Conservation (phyloP, 2,113 vertebrate species). For the Origma solitaria region DNA sequence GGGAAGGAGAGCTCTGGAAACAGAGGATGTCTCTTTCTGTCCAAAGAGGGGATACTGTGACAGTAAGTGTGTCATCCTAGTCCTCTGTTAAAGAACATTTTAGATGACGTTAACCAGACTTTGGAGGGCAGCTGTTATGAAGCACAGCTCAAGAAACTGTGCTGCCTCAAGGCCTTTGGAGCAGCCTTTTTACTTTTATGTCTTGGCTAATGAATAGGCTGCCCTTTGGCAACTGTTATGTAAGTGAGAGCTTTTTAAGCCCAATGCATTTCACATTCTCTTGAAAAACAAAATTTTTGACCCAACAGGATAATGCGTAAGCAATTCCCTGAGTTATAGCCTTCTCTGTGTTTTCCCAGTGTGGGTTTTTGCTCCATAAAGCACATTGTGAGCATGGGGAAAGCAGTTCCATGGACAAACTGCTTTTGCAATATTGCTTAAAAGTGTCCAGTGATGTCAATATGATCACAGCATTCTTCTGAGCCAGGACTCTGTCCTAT, state of each 20-base stretch:
- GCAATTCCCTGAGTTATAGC: not conserved
- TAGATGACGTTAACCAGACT: conserved; percentile 28
- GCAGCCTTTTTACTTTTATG: conserved; percentile 43
- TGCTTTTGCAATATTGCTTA: not conserved
- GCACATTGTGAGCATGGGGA: not conserved
- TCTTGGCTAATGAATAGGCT: conserved; percentile 23
- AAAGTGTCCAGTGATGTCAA: not conserved
- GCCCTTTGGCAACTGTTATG: conserved; percentile 42
- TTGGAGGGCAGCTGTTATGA: conserved; percentile 33
- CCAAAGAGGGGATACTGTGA: not conserved
- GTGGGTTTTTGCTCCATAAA: not conserved
- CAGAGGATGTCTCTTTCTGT: not conserved
- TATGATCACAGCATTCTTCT: not conserved
- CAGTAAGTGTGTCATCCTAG: not conserved
- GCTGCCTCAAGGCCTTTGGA: conserved; percentile 20
- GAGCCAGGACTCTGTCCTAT: not conserved
- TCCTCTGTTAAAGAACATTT: not conserved
- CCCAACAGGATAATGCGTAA: not conserved
- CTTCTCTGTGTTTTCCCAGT: not conserved
- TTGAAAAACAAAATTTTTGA: not conserved
- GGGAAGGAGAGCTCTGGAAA: not conserved
- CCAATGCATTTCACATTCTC: conserved; percentile 5
- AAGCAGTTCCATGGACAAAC: not conserved
- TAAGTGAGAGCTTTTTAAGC: conserved; percentile 13
- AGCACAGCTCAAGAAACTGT: conserved; percentile 1